phyloP scores from a whole-genome alignment of 2,797 vertebrate genomes.

The Dallia pectoralis region DNA sequence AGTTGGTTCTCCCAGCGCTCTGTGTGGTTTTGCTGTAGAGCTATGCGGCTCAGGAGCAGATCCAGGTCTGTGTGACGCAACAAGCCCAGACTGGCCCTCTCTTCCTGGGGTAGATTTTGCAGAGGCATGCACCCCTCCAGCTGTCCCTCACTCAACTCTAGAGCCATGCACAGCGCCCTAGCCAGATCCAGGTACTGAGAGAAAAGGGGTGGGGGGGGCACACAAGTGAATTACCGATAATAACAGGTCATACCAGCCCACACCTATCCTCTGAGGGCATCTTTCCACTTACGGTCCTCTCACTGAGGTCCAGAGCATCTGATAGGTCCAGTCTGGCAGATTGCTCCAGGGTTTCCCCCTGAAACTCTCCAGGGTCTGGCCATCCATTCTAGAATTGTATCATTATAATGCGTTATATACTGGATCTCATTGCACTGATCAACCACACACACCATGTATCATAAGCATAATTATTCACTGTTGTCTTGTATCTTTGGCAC shows the following conservation, averaged over 20 bases:
- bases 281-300: slow-evolving; percentile 67
- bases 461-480: background rate
- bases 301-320: slow-evolving; percentile 64
- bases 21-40: slow-evolving; percentile 63
- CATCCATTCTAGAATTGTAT: slow-evolving; percentile 51
- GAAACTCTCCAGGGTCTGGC: slow-evolving; percentile 8
- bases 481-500: slow-evolving; percentile 30
- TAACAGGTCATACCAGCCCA: background rate
- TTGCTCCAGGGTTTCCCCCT: slow-evolving; percentile 17
- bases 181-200: slow-evolving; percentile 73
- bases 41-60: slow-evolving; percentile 64
- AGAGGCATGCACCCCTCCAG: slow-evolving; percentile 69
- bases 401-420: background rate
- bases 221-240: background rate
- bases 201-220: background rate
- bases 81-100: slow-evolving; percentile 54
- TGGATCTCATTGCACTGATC: background rate
- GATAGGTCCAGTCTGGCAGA: slow-evolving; percentile 38
- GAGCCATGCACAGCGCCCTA: slow-evolving; percentile 62
- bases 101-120: slow-evolving; percentile 63
- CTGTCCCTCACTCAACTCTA: slow-evolving; percentile 68
- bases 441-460: background rate
- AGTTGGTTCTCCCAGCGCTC: slow-evolving; percentile 65
- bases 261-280: background rate
- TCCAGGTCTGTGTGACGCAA: slow-evolving; percentile 65